Evolutionary conservation across 2,113 vertebrate species (phyloP).

Genomic region (Crypturellus undulatus): DNA sequence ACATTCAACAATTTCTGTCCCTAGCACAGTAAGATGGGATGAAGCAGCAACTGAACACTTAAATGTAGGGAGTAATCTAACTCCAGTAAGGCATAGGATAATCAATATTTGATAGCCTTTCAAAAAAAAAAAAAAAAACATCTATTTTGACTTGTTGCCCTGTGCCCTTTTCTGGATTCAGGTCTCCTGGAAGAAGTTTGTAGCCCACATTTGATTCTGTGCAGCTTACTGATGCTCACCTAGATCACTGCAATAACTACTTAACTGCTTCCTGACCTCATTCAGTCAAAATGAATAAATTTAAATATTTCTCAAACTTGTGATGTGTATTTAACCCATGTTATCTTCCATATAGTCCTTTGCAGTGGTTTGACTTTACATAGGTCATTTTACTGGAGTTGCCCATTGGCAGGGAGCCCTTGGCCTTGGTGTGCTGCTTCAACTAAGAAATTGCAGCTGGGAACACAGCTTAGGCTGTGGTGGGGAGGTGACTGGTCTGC

Average conservation of each 20-base stretch:
- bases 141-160: fast-evolving
- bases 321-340: not conserved
- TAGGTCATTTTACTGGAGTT: not conserved
- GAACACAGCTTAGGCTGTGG: fast-evolving
- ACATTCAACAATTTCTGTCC: not conserved
- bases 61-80: not conserved
- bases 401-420: not conserved
- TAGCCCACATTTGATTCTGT: not conserved
- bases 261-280: conserved; percentile 9
- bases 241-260: not conserved
- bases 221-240: not conserved
- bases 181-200: not conserved
- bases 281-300: conserved; percentile 1
- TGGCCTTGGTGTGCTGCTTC: fast-evolving
- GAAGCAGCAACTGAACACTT: not conserved
- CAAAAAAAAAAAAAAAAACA: not conserved
- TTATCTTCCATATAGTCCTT: not conserved
- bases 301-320: not conserved
- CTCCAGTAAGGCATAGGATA: not conserved
- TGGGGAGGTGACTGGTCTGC: not conserved
- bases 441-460: not conserved
- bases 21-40: not conserved
- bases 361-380: not conserved
- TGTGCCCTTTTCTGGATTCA: not conserved
- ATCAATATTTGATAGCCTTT: not conserved